Evolutionary conservation across 2,113 vertebrate genomes (phyloP).

Genomic region (Aplodontia rufa): DNA sequence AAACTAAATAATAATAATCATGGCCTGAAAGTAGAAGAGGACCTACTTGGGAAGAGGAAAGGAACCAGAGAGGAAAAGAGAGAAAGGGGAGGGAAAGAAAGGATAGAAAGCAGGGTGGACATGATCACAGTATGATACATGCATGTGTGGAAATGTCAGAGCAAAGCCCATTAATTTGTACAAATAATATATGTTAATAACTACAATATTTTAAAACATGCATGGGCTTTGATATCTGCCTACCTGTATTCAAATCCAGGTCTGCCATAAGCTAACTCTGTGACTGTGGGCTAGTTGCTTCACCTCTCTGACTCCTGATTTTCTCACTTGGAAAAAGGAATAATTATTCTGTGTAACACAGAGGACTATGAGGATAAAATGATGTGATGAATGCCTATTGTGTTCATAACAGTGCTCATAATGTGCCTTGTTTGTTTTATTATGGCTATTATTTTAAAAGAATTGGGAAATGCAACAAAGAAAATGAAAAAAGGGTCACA

Average conservation of each 20-base stretch:
- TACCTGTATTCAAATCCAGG: not conserved
- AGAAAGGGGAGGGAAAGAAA: not conserved
- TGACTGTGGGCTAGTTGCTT: not conserved
- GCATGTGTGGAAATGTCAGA: not conserved
- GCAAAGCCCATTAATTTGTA: not conserved
- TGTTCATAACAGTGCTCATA: not conserved
- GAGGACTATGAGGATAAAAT: not conserved
- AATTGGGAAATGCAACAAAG: conserved; percentile 40
- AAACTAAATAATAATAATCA: not conserved
- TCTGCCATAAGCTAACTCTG: not conserved
- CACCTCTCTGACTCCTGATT: conserved; percentile 1
- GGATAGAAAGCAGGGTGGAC: too few species aligned
- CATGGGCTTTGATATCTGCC: not conserved
- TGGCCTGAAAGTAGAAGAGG: not conserved
- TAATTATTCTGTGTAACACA: conserved; percentile 20
- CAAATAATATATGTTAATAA: not conserved
- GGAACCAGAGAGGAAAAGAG: not conserved
- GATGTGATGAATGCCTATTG: conserved; percentile 1
- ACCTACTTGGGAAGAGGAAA: not conserved
- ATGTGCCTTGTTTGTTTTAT: not conserved
- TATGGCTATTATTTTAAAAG: conserved; percentile 13
- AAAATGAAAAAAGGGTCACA: not conserved
- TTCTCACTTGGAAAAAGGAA: conserved; percentile 34
- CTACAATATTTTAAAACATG: not conserved
- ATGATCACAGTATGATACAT: not conserved